Conservation (phyloP, 2,888 invertebrate species). For the Autographa gamma region DNA sequence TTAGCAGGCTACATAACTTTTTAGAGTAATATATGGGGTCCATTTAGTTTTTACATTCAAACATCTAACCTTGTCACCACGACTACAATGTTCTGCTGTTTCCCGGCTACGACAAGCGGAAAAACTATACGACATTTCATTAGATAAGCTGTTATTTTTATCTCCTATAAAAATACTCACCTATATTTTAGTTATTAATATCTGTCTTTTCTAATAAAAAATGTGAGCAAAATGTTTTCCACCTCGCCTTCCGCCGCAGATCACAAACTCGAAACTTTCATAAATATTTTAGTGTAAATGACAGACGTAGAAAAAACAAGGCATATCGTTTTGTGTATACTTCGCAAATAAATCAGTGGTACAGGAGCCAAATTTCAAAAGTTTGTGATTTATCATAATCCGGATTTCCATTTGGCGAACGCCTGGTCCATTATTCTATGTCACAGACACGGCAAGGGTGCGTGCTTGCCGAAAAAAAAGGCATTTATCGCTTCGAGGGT, state of each 20-base stretch:
- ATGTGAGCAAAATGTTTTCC: slow-evolving; percentile 15
- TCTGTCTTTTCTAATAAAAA: background rate
- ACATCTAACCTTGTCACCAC: too few species aligned
- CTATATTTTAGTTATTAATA: background rate
- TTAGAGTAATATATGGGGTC: too few species aligned
- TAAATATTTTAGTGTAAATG: slow-evolving; percentile 54
- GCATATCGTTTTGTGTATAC: slow-evolving; percentile 78
- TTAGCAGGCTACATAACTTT: slow-evolving; percentile 7
- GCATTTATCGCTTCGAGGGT: slow-evolving; percentile 52
- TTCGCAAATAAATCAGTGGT: slow-evolving; percentile 82
- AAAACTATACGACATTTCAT: too few species aligned
- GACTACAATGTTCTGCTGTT: too few species aligned
- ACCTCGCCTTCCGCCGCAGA: slow-evolving; percentile 11
- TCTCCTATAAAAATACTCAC: background rate
- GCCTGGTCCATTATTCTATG: slow-evolving; percentile 86
- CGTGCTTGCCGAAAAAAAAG: slow-evolving; percentile 79
- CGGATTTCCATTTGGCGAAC: slow-evolving; percentile 86
- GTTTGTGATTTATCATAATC: slow-evolving; percentile 88
- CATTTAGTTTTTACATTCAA: too few species aligned
- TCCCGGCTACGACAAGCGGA: too few species aligned
- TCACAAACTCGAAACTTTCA: slow-evolving; percentile 44
- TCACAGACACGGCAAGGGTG: slow-evolving; percentile 85
- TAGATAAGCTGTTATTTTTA: background rate
- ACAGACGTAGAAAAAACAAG: slow-evolving; percentile 67
- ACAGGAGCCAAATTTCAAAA: slow-evolving; percentile 86